Evolutionary conservation across 2,113 vertebrate species (phyloP).

Genomic region (Sprattus sprattus): DNA sequence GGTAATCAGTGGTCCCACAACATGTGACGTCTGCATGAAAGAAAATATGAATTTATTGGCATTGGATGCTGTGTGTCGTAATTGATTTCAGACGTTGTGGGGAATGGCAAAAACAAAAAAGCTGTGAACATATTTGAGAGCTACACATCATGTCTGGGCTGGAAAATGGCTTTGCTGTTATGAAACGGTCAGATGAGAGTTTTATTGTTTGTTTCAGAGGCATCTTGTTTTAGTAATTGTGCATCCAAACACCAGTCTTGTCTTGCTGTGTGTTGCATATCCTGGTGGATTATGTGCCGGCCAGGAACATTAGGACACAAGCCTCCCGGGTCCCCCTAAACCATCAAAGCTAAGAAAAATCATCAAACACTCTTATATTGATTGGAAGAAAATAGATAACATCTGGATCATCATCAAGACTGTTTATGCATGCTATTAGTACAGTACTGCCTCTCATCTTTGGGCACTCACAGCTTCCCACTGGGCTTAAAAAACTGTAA

Average conservation of each 20-base stretch:
- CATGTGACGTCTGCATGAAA: neutral
- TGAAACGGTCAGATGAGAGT: constrained; percentile 9
- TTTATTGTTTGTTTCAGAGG: constrained; percentile 14
- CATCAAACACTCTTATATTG: neutral
- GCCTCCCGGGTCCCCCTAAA: neutral
- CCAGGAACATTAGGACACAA: neutral
- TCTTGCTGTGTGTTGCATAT: constrained; percentile 2
- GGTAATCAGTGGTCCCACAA: neutral
- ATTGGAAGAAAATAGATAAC: neutral
- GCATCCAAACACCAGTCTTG: neutral
- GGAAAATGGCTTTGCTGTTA: neutral
- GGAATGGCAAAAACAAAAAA: neutral
- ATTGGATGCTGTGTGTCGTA: neutral
- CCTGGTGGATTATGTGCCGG: neutral
- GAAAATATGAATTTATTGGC: neutral
- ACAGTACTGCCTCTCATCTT: neutral
- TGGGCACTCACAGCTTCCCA: neutral
- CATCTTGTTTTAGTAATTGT: neutral
- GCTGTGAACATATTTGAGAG: constrained; percentile 9
- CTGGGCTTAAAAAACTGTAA: neutral
- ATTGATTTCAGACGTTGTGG: neutral
- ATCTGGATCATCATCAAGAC: neutral
- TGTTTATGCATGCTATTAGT: neutral
- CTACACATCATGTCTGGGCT: constrained; percentile 11
- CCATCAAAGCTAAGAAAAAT: neutral